These are phyloP conservation scores for Temnothorax ravouxi DNA, from an alignment of 2,888 invertebrate species.

Conservation along the genomic window DNA sequence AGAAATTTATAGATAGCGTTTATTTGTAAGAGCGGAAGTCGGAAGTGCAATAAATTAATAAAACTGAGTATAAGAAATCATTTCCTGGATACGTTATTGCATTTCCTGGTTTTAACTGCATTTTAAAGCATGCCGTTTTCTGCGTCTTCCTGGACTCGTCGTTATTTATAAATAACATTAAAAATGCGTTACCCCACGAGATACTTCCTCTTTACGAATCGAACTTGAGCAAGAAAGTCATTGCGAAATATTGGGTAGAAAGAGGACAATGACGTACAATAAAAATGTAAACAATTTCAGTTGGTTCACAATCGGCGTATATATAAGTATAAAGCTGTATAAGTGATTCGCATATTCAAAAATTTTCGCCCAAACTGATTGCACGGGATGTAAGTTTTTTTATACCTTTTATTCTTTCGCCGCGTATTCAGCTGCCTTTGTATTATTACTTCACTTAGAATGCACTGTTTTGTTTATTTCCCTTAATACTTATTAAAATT, in stretches of 20 bases:
- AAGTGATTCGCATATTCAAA: constrained; percentile 43
- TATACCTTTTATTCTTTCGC: not conserved
- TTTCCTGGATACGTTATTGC: constrained; percentile 17
- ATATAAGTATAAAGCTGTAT: constrained; percentile 63
- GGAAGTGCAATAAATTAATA: not conserved
- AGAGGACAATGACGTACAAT: constrained; percentile 25
- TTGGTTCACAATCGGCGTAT: not conserved
- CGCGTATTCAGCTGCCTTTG: not conserved
- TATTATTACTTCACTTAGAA: not conserved
- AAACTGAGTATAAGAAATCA: not conserved
- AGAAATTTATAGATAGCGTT: not conserved
- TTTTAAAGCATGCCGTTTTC: not conserved
- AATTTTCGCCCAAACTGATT: constrained; percentile 17
- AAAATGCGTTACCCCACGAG: not conserved
- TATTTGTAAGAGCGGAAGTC: not conserved
- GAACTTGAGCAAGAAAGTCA: constrained; percentile 42
- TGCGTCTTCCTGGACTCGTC: constrained; percentile 18
- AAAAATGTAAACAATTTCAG: constrained; percentile 20
- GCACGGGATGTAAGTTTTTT: constrained; percentile 52
- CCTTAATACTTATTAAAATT: not conserved
- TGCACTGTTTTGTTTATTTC: not conserved
- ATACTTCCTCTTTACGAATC: constrained; percentile 22
- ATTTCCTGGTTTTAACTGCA: constrained; percentile 10
- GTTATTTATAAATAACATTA: constrained; percentile 25
- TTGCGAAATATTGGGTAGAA: constrained; percentile 61